Evolutionary conservation across 2,797 vertebrate species (phyloP).

Genomic region (Takifugu rubripes): DNA sequence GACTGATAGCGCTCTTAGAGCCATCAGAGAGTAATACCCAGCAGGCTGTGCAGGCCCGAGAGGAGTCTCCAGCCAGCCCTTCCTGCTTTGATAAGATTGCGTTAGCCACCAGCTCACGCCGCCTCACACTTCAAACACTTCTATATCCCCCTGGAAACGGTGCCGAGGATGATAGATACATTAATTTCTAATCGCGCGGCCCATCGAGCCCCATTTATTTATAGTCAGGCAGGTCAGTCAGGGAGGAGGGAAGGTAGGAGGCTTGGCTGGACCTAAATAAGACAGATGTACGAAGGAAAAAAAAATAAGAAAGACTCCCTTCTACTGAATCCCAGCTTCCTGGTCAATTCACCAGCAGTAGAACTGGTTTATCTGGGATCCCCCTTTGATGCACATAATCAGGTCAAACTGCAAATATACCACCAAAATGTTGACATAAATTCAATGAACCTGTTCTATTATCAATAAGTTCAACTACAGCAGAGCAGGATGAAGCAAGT

Average conservation of each 20-base stretch:
- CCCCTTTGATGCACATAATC: too few relatives aligned
- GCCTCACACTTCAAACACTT: slow-evolving; percentile 69
- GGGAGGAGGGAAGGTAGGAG: slow-evolving; percentile 40
- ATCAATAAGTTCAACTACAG: too few relatives aligned
- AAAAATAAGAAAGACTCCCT: slow-evolving; percentile 15
- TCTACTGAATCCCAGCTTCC: slow-evolving; percentile 14
- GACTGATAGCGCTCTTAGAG: slow-evolving; percentile 62
- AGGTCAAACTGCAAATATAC: too few relatives aligned
- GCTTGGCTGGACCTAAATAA: slow-evolving; percentile 54
- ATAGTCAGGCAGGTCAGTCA: slow-evolving; percentile 40
- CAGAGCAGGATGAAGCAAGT: too few relatives aligned
- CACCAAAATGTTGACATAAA: too few relatives aligned
- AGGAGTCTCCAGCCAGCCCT: slow-evolving; percentile 59
- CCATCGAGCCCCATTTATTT: slow-evolving; percentile 66
- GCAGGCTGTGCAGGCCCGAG: slow-evolving; percentile 52
- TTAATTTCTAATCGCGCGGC: slow-evolving; percentile 62
- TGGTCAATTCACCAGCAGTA: slow-evolving; percentile 10
- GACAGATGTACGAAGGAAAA: slow-evolving; percentile 43
- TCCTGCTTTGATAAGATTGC: slow-evolving; percentile 69
- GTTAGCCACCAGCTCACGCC: slow-evolving; percentile 55
- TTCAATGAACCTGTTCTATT: too few relatives aligned
- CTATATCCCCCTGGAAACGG: slow-evolving; percentile 69
- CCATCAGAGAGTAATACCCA: slow-evolving; percentile 65
- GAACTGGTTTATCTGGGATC: too few relatives aligned
- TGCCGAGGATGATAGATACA: slow-evolving; percentile 54